Evolutionary conservation across 2,888 invertebrate species (phyloP).

Genomic region (Lasioglossum lativentre): DNA sequence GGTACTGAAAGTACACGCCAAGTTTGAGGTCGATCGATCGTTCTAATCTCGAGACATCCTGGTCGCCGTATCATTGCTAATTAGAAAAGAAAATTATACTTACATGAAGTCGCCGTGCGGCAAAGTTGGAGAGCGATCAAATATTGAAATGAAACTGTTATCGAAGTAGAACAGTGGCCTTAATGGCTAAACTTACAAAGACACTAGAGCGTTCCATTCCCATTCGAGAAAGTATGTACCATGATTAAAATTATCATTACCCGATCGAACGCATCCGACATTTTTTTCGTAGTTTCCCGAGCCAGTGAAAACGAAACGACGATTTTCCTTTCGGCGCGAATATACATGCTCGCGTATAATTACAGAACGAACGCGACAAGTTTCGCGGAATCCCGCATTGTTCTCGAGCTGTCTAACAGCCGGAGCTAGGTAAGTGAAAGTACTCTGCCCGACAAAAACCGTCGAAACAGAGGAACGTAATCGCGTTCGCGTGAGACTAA

Average conservation of each 20-base stretch:
- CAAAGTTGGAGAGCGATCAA: not conserved
- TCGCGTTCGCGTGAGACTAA: slow-evolving; percentile 12
- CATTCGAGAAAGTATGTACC: not conserved
- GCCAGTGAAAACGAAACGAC: not conserved
- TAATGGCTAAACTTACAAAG: not conserved
- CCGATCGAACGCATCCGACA: not conserved
- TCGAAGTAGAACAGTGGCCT: not conserved
- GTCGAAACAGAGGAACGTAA: not conserved
- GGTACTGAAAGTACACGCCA: not conserved
- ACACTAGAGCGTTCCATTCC: not conserved
- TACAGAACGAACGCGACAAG: not conserved
- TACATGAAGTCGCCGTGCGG: not conserved
- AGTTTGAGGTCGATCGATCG: not conserved
- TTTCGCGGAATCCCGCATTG: slow-evolving; percentile 7
- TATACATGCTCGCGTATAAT: not conserved
- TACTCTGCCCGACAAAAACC: not conserved
- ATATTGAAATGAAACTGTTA: not conserved
- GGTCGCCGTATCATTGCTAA: not conserved
- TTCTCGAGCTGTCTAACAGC: not conserved
- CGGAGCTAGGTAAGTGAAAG: slow-evolving; percentile 1
- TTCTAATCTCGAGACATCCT: not conserved
- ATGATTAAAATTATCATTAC: not conserved
- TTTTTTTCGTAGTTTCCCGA: not conserved
- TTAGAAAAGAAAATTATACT: not conserved
- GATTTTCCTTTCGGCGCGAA: not conserved